Evolutionary conservation across 2,888 invertebrate species (phyloP).

Genomic region (Archips crataeganus): DNA sequence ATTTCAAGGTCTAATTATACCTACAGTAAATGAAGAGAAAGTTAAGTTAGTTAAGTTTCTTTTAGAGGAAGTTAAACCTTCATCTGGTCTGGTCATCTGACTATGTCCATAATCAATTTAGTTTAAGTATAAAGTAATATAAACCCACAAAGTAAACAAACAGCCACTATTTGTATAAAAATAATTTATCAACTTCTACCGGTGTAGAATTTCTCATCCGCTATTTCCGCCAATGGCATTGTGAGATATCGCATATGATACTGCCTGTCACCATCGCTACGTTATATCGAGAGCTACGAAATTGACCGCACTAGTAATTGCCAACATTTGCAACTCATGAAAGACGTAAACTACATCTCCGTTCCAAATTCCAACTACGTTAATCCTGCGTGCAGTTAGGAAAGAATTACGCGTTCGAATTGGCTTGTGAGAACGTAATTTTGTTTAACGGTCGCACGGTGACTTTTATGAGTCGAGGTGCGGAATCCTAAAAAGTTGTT

Average conservation of each 20-base stretch:
- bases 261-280: not conserved
- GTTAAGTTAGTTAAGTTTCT: no score
- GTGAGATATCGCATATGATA: not conserved
- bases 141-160: no score
- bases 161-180: not conserved
- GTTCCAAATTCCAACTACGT: conserved; percentile 30
- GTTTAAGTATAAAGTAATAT: not conserved
- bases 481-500: conserved; percentile 40
- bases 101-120: not conserved
- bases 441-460: conserved; percentile 34
- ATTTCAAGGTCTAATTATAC: not conserved
- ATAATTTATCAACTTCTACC: not conserved
- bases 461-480: conserved; percentile 7
- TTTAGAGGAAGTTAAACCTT: not conserved
- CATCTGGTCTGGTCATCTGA: not conserved
- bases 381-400: conserved; percentile 27
- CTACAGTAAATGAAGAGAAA: no score
- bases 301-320: not conserved
- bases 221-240: not conserved
- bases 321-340: conserved; percentile 2
- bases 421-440: conserved; percentile 27
- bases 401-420: conserved; percentile 31
- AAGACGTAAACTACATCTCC: conserved; percentile 26
- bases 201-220: not conserved
- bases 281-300: conserved; percentile 6